Evolutionary conservation across 2,113 vertebrate species (phyloP), one percentile per base, ranked within the genome.

Genomic region (Leptobrachium leishanense): DNA sequence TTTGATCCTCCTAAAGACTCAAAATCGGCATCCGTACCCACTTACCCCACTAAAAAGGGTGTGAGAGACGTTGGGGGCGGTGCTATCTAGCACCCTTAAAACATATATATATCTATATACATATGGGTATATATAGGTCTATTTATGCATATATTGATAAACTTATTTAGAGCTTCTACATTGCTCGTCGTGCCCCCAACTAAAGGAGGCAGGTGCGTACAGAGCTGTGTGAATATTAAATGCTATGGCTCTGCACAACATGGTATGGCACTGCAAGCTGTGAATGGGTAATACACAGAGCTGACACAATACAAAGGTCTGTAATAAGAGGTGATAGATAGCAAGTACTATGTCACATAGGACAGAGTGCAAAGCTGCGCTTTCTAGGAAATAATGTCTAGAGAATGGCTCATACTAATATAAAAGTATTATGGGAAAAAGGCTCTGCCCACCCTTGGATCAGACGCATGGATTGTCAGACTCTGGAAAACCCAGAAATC

Each of bases 141-240:
- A 40, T 81, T 46, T 62, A 80, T 74, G 41, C 70, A 68, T 74
- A 81, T 81, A 57, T 72, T 80, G 42, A 68, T 73, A 74, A 65
- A 73, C 40, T 63, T 80, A 68, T 74, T 43, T 79, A 79, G 46
- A 81, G 55, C 43, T 75, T 75, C 50, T 81, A 69, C 12, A 64
- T 71, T 76, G 66, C 67, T 20, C n/a, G 2, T 55, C 6, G 44
- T n/a, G 43, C 77, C 40, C 50, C 43, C 53, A 10, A 41, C 5
- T 53, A 15, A 11, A 62, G 13, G 12, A 53, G 31, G 53, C 43
- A 73, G 72, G 46, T 40, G 20, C 43, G 6, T 54, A 59, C 50
- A 59, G n/a, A 72, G 15, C 42, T 68, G 57, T 54, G 3, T 44
- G 55, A 8, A 54, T 44, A 39, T 71, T 54, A 46, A 42, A 74